Evolutionary conservation across 2,113 vertebrate genomes (phyloP).

Genomic region (Rhinolophus ferrumequinum): DNA sequence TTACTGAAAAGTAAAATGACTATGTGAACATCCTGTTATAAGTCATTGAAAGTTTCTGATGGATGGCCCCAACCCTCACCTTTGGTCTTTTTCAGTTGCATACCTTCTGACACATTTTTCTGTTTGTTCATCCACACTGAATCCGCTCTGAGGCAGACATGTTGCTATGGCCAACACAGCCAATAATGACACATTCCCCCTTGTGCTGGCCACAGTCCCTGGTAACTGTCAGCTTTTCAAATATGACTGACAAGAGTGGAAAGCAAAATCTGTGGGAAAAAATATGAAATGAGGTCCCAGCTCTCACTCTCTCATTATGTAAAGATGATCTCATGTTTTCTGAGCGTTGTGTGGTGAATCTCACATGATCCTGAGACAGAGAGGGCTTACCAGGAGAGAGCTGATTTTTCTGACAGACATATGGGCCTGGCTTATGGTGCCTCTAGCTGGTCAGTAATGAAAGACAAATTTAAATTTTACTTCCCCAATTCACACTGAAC

Average conservation of each 20-base stretch:
- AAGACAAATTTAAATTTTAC: not conserved
- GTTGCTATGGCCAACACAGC: constrained; percentile 32
- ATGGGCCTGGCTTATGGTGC: not conserved
- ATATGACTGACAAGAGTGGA: constrained; percentile 51
- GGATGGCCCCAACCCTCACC: not conserved
- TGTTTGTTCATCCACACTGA: not conserved
- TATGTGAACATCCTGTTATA: not conserved
- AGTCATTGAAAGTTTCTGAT: not conserved
- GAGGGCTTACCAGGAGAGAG: not conserved
- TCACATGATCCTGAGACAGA: constrained; percentile 59
- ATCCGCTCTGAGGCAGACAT: constrained; percentile 22
- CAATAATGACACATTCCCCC: constrained; percentile 41
- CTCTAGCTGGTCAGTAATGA: not conserved
- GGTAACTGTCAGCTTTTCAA: constrained; percentile 66
- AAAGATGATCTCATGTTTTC: constrained; percentile 73
- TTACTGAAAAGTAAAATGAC: constrained; percentile 43
- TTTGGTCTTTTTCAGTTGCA: not conserved
- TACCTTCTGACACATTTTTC: constrained; percentile 8
- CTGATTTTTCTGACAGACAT: constrained; percentile 25
- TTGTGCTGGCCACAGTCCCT: constrained; percentile 35
- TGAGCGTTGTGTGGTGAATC: constrained; percentile 19
- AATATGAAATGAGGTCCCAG: constrained; percentile 55
- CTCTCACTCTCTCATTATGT: constrained; percentile 47
- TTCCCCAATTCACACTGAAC: not conserved
- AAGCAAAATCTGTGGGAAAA: constrained; percentile 70